Conservation (phyloP, 2,113 vertebrate genomes). For the Larimichthys polyactis region DNA sequence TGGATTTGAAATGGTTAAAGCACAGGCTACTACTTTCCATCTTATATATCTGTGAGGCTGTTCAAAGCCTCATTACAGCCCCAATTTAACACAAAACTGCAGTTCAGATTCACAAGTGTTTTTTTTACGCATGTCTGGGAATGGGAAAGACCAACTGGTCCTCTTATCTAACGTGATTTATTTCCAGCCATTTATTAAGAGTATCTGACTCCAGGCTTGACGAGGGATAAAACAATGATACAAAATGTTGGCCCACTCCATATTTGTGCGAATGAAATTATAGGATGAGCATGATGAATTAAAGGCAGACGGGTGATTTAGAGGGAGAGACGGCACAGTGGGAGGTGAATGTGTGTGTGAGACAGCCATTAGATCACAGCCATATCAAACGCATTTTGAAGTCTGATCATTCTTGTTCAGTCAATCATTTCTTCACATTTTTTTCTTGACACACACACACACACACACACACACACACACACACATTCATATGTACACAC, state of each 20-base stretch:
- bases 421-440: constrained; percentile 52
- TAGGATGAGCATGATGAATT: constrained; percentile 59
- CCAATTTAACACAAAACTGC: constrained; percentile 39
- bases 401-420: constrained; percentile 65
- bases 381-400: constrained; percentile 60
- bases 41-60: constrained; percentile 56
- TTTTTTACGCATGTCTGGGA: constrained; percentile 25
- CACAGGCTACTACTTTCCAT: constrained; percentile 10
- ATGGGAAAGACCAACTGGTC: constrained; percentile 38
- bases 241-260: constrained; percentile 43
- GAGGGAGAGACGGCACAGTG: constrained; percentile 52
- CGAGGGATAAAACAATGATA: constrained; percentile 58
- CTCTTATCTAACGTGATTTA: constrained; percentile 68
- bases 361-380: constrained; percentile 50
- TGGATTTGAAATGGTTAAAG: constrained; percentile 64
- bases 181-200: constrained; percentile 65
- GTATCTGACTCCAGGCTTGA: constrained; percentile 68
- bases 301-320: constrained; percentile 55
- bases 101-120: constrained; percentile 31
- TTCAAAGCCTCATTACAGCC: constrained; percentile 61
- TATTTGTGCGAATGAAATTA: constrained; percentile 57
- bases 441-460: constrained; percentile 29
- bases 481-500: constrained; percentile 17
- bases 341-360: constrained; percentile 46
- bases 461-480: not conserved